phyloP scores from a whole-genome alignment of 1,140 invertebrate species.

The Trachymyrmex septentrionalis region DNA sequence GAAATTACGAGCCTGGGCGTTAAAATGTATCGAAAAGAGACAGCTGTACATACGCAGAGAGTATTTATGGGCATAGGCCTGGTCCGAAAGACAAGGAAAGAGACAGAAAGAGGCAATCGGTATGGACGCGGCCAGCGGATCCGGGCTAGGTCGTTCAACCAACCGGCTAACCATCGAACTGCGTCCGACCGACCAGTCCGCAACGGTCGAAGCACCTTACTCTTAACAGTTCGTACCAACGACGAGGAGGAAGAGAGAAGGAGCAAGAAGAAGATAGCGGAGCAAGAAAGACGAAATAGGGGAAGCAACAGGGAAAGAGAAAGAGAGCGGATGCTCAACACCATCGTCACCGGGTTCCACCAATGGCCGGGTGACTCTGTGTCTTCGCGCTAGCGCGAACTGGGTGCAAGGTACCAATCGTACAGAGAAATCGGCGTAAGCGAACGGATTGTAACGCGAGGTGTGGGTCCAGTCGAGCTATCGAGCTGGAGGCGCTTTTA shows the following conservation, averaged over 20 bases:
- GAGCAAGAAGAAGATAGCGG: slow-evolving; percentile 11
- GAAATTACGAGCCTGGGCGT: slow-evolving; percentile 62
- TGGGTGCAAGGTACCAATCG: slow-evolving; percentile 62
- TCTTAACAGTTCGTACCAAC: slow-evolving; percentile 73
- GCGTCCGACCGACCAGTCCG: slow-evolving; percentile 70
- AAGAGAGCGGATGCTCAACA: slow-evolving; percentile 47
- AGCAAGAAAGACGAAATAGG: slow-evolving; percentile 5
- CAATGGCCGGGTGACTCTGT: slow-evolving; percentile 59
- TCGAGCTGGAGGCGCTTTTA: slow-evolving; percentile 39
- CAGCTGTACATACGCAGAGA: slow-evolving; percentile 55
- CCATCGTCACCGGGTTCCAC: slow-evolving; percentile 52
- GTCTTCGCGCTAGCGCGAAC: slow-evolving; percentile 65
- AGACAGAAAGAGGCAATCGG: slow-evolving; percentile 76
- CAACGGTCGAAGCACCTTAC: slow-evolving; percentile 73
- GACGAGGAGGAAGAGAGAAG: slow-evolving; percentile 35
- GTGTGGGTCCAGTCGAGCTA: slow-evolving; percentile 32
- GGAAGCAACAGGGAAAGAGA: slow-evolving; percentile 28
- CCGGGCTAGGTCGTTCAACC: slow-evolving; percentile 80
- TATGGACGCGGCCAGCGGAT: slow-evolving; percentile 75
- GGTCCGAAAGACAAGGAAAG: slow-evolving; percentile 62
- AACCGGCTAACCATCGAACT: slow-evolving; percentile 75
- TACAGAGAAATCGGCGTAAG: slow-evolving; percentile 70
- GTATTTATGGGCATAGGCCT: slow-evolving; percentile 74
- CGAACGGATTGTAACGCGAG: slow-evolving; percentile 10
- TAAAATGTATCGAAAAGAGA: slow-evolving; percentile 77